These are phyloP conservation scores for Danaus plexippus DNA, from an alignment of 1,140 invertebrate genomes.

Conservation along the genomic window DNA sequence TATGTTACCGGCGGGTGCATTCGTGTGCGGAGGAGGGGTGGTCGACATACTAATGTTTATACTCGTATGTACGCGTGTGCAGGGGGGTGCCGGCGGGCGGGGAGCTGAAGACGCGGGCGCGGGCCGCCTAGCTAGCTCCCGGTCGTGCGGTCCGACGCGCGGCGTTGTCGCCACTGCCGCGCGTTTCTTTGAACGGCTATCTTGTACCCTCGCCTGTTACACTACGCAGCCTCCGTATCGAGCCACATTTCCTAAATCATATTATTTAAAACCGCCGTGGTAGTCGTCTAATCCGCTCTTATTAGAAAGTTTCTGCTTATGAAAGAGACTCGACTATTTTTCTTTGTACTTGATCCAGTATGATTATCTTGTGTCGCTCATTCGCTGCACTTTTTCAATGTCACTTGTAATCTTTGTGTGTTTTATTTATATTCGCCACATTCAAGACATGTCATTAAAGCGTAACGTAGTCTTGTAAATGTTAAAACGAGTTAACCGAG, in stretches of 20 bases:
- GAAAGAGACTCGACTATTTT: neutral
- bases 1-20: constrained; percentile 36
- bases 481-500: no score
- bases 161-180: constrained; percentile 54
- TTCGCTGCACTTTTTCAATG: no score
- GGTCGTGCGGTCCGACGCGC: constrained; percentile 49
- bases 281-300: constrained; percentile 37
- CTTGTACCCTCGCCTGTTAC: constrained; percentile 33
- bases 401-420: no score
- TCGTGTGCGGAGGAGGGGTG: constrained; percentile 70
- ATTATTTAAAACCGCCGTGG: constrained; percentile 35
- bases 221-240: constrained; percentile 70
- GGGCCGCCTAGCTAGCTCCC: constrained; percentile 25
- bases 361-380: no score
- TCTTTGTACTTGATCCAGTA: no score
- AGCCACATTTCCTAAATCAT: constrained; percentile 60
- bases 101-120: constrained; percentile 33
- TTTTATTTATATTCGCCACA: no score
- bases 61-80: constrained; percentile 41
- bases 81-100: constrained; percentile 24
- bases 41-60: constrained; percentile 41
- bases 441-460: no score
- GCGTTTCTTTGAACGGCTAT: constrained; percentile 31
- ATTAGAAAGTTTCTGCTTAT: constrained; percentile 5
- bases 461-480: no score